Base-by-base conservation (phyloP, 2,113 vertebrate genomes). In the Spizaetus ornatus region DNA sequence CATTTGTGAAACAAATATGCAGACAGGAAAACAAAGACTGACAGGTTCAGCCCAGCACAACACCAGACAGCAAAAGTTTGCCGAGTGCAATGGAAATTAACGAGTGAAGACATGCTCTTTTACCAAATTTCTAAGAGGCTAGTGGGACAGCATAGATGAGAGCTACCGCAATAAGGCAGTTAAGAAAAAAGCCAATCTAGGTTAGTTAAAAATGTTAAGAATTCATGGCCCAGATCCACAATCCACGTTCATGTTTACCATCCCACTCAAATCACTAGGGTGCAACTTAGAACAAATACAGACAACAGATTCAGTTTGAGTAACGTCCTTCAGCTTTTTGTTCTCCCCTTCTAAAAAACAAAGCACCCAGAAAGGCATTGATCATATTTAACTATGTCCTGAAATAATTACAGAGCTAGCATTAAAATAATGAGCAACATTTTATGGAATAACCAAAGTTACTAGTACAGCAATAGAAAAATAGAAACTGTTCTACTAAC, bases 231-330 rank as follows among this genome's bases (percentile, higher is more conserved):
- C 72, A 93, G 67, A 91, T 86, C 65, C 69, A 95, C 47, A 86
- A 38, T 89, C 72, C 61, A 82, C 40, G 61, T 34, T 59, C 34
- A 40, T 43, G 36, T 82, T 82, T 88, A 79, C 23, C 69, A 92
- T 47, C 65, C 80, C 65, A 43, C 76, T 86, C 65, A 79, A 74
- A 96, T 79, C 80, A 82, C 36, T 29, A 58, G 56, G 40, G 58
- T 72, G 80, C 86, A 86, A 84, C 76, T 82, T 65, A 67, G 59
- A 87, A 59, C n/a, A 93, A 93, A 95, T n/a, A 92, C 16, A 82
- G 52, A 67, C 21, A 52, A 91, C 23, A 89, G 66, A 78, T 71
- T 38, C 18, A 29, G 48, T 71, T 58, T 84, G 42, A 84, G 23
- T 47, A 47, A 47, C 34, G 13, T 43, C 78, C 61, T 79, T 65